These are phyloP conservation scores for Drosophila auraria DNA, from an alignment of 1,140 invertebrate genomes.

Conservation along the genomic window DNA sequence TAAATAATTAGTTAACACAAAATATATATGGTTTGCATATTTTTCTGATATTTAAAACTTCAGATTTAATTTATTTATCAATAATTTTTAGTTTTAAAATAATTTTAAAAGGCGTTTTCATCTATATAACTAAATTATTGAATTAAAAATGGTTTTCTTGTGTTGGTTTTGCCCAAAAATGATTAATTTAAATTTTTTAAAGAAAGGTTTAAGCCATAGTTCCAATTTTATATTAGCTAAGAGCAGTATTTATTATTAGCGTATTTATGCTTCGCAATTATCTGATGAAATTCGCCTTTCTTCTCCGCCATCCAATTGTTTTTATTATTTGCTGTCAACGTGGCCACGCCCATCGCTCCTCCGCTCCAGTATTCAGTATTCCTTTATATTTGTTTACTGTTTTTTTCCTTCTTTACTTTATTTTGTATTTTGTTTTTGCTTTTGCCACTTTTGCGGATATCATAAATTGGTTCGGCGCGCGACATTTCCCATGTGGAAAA, in stretches of 20 bases:
- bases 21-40: background rate
- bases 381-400: constrained; percentile 32
- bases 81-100: background rate
- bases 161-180: too few relatives aligned
- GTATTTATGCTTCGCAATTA: constrained; percentile 51
- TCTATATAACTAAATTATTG: too few relatives aligned
- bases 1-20: too few relatives aligned
- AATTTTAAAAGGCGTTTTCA: too few relatives aligned
- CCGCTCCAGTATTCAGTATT: constrained; percentile 8
- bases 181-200: too few relatives aligned
- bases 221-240: too few relatives aligned
- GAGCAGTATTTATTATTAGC: background rate
- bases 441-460: constrained; percentile 77
- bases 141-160: too few relatives aligned
- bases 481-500: constrained; percentile 81
- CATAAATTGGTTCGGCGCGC: constrained; percentile 79
- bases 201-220: too few relatives aligned
- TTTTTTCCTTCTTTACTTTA: constrained; percentile 25
- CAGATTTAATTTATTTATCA: too few relatives aligned
- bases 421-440: constrained; percentile 37
- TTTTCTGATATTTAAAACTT: too few relatives aligned
- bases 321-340: constrained; percentile 66
- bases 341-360: constrained; percentile 47
- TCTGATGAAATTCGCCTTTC: background rate
- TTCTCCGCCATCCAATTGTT: constrained; percentile 17